phyloP scores from a whole-genome alignment of 2,113 vertebrate species.

The Grammomys surdaster region DNA sequence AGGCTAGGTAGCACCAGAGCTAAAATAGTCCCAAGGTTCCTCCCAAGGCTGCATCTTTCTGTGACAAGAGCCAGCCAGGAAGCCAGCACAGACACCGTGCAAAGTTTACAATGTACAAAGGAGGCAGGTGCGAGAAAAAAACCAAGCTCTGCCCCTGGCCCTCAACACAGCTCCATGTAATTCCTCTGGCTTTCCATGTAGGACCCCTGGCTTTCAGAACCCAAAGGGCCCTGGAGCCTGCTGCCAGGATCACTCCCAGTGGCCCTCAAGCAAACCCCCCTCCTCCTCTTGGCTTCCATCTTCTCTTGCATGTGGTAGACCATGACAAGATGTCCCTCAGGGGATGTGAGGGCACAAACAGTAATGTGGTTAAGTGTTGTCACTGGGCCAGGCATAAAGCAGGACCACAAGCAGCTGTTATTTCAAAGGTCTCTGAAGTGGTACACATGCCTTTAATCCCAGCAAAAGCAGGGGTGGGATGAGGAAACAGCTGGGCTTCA shows the following conservation, averaged over 20 bases:
- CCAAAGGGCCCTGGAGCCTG: neutral
- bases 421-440: slow-evolving; percentile 4
- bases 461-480: neutral
- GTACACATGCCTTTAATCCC: neutral
- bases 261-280: neutral
- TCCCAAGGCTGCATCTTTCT: neutral
- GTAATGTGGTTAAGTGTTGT: neutral
- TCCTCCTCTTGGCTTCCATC: neutral
- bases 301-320: neutral
- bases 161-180: neutral
- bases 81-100: rapidly evolving
- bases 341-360: neutral
- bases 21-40: neutral
- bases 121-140: neutral
- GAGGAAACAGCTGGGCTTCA: neutral
- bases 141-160: neutral
- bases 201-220: neutral
- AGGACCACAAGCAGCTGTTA: neutral
- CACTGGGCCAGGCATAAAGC: neutral
- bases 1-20: neutral
- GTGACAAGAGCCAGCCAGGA: neutral
- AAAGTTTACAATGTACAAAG: neutral
- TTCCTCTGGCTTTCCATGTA: neutral
- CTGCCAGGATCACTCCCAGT: slow-evolving; percentile 10
- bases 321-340: neutral